Conservation (phyloP, 2,797 vertebrate genomes). For the Muscicapa striata region DNA sequence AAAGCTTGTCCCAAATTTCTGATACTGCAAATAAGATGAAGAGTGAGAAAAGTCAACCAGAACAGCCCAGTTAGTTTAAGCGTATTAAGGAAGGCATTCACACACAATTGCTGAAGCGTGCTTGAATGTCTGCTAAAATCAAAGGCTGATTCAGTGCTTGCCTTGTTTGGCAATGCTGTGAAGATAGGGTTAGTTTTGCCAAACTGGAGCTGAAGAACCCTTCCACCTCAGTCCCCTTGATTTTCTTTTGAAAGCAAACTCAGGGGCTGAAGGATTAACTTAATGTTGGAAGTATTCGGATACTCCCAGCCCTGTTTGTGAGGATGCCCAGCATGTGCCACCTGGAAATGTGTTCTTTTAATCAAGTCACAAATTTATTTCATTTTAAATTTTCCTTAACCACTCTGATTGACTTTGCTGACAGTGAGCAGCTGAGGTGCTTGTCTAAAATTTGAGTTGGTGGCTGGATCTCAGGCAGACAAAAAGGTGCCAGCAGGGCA, state of each 20-base stretch:
- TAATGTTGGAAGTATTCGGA: background rate
- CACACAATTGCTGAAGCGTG: background rate
- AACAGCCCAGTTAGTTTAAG: background rate
- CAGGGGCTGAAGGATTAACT: background rate
- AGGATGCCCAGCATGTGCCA: rapidly evolving
- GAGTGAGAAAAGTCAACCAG: background rate
- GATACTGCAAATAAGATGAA: background rate
- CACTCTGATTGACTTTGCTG: background rate
- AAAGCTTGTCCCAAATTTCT: background rate
- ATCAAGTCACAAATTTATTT: background rate
- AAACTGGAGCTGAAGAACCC: background rate
- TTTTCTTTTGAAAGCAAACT: background rate
- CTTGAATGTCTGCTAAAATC: background rate
- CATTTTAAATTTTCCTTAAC: constrained; percentile 28
- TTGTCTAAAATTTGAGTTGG: background rate
- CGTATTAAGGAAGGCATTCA: background rate
- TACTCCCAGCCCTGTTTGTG: background rate
- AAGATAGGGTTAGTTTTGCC: constrained; percentile 20
- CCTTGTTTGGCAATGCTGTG: constrained; percentile 10
- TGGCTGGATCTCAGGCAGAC: background rate
- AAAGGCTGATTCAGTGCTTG: background rate
- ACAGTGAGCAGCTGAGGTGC: rapidly evolving
- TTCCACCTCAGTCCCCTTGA: background rate
- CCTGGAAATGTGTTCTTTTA: background rate
- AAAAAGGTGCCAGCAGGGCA: rapidly evolving